A percentile compares a stretch with the other conserved stretches of the same genome.
These are phyloP conservation scores for Thecophora atra DNA, from an alignment of 2,888 invertebrate species.

Conservation along the genomic window DNA sequence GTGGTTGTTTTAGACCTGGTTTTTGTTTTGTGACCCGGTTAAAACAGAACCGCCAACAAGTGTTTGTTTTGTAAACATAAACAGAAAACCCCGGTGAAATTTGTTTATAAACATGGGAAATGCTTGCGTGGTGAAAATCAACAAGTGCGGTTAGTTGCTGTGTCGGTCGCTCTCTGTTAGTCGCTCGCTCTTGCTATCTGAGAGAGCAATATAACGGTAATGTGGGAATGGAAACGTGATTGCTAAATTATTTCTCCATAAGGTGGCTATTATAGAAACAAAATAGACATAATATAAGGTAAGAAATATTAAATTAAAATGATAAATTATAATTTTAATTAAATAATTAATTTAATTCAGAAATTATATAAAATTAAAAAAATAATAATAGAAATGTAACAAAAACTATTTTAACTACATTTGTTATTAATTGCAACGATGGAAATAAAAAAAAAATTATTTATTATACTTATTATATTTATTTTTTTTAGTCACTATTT, in stretches of 20 bases:
- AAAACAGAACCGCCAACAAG: constrained; percentile 35
- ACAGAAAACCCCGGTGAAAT: constrained; percentile 25
- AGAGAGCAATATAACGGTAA: neutral
- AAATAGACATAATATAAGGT: no score
- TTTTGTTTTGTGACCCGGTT: neutral
- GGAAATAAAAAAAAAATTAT: no score
- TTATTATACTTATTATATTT: no score
- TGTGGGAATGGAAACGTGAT: neutral
- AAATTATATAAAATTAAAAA: no score
- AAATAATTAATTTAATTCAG: no score
- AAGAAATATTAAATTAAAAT: no score
- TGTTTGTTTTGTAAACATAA: constrained; percentile 40
- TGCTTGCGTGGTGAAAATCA: constrained; percentile 41
- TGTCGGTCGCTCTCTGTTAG: neutral
- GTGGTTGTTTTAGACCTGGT: constrained; percentile 20
- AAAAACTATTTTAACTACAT: no score
- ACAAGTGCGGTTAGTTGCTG: constrained; percentile 15
- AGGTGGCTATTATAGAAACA: constrained; percentile 2
- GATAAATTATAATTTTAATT: no score
- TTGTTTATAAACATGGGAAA: neutral
- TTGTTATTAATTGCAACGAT: no score
- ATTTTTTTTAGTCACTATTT: no score
- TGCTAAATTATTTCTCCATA: neutral
- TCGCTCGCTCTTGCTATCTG: neutral
- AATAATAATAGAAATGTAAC: no score